These are phyloP conservation scores for Trachymyrmex septentrionalis DNA, from an alignment of 1,140 invertebrate genomes.

Conservation along the genomic window DNA sequence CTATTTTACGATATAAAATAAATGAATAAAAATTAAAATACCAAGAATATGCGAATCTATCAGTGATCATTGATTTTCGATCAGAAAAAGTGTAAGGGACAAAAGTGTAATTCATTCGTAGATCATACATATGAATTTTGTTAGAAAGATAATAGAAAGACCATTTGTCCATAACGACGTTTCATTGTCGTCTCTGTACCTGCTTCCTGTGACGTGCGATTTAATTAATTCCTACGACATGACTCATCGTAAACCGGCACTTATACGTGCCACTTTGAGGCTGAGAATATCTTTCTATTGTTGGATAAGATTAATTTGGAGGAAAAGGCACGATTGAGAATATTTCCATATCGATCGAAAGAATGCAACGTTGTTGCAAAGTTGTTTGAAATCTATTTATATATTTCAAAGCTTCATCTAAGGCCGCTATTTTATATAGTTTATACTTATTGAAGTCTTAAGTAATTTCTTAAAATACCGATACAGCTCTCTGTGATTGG, in stretches of 20 bases:
- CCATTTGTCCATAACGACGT: slow-evolving; percentile 40
- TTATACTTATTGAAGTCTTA: too few species aligned
- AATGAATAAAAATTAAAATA: not conserved
- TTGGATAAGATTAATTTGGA: slow-evolving; percentile 35
- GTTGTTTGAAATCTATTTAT: not conserved
- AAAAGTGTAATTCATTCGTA: not conserved
- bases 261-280: slow-evolving; percentile 25
- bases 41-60: not conserved
- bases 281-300: slow-evolving; percentile 52
- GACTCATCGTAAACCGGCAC: slow-evolving; percentile 64
- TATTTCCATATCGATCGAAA: slow-evolving; percentile 16
- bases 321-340: slow-evolving; percentile 9
- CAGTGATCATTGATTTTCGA: not conserved
- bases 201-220: slow-evolving; percentile 63
- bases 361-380: not conserved
- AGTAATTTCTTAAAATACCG: too few species aligned
- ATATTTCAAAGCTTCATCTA: not conserved
- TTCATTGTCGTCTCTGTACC: slow-evolving; percentile 63
- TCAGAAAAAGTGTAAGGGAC: not conserved
- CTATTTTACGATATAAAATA: too few species aligned
- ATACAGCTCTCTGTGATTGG: too few species aligned
- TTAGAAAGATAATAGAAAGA: slow-evolving; percentile 33
- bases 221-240: slow-evolving; percentile 70
- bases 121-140: slow-evolving; percentile 48
- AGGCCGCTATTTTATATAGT: too few species aligned